phyloP scores from a whole-genome alignment of 2,797 vertebrate genomes.

The Pseudotriccus pelzelni region DNA sequence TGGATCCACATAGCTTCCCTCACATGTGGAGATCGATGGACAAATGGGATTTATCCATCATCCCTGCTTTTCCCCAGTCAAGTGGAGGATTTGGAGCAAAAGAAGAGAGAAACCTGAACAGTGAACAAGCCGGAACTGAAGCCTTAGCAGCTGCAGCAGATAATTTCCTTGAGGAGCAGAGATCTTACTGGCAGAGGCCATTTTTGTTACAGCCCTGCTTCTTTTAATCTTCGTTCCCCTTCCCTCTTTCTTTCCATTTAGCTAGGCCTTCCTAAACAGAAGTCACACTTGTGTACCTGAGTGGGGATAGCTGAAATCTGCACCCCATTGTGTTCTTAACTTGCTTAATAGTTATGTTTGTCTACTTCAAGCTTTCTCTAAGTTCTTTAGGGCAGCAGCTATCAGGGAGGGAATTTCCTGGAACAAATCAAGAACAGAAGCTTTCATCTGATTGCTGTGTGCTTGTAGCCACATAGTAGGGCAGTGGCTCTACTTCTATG shows the following conservation, averaged over 20 bases:
- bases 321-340: background rate
- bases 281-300: background rate
- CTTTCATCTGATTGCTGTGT: background rate
- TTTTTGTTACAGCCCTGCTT: background rate
- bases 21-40: background rate
- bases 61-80: background rate
- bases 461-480: background rate
- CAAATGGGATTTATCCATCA: background rate
- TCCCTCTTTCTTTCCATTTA: background rate
- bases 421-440: background rate
- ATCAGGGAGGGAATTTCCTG: background rate
- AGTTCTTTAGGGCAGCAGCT: background rate
- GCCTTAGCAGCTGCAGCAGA: background rate
- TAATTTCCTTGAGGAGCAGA: background rate
- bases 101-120: background rate
- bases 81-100: background rate
- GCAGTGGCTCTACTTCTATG: background rate
- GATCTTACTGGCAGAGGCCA: background rate
- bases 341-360: background rate
- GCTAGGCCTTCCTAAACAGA: background rate
- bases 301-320: background rate
- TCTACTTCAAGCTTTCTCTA: background rate
- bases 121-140: background rate
- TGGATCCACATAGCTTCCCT: background rate
- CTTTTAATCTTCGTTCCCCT: background rate